Evolutionary conservation across 2,113 vertebrate genomes (phyloP), one percentile per base, ranked within the genome.

Genomic region (Lophius piscatorius): DNA sequence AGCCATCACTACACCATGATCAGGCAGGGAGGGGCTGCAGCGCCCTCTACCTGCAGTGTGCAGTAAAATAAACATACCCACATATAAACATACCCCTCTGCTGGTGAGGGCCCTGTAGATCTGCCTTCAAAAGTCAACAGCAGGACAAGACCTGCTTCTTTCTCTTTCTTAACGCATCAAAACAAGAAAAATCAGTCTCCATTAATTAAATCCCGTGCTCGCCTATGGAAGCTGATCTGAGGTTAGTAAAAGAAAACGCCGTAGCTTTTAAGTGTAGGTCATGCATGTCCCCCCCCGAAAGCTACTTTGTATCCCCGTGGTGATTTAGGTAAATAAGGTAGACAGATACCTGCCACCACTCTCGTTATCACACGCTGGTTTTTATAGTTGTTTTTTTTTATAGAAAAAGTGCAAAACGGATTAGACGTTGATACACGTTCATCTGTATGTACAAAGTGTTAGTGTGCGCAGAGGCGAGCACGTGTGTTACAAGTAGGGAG

Each of bases 21-120:
- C 35, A 49, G 70, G 26, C 58, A 72, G 69, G 51, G 51, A 63
- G 72, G 20, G 64, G 69, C 73, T 78, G 33, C 49, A 69, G 75
- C 73, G 41, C 73, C 80, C 77, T 70, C 81, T 82, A 72, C 78
- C 68, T 80, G 82, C 85, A 76, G 59, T 74, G 80, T 80, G 64
- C 77, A 86, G 82, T 87, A 56, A 84, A 89, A 89, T 86, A 88
- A 90, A 90, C 88, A 60, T 63, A 49, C 78, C 77, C 51, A 29
- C 64, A 34, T 22, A 11, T 41, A 10, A 70, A 63, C 26, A 44
- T 73, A 63, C 47, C 83, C 78, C 83, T 80, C 78, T 60, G 70
- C 52, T 42, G 9, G 46, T 38, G 77, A 85, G 77, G 78, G 78
- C 80, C 80, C 44, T 31, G 4, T 11, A 72, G 23, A 54, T 58